A percentile compares a stretch with the other conserved stretches of the same genome.
Evolutionary conservation across 2,113 vertebrate genomes (phyloP).

Genomic region (Phyllopteryx taeniolatus): DNA sequence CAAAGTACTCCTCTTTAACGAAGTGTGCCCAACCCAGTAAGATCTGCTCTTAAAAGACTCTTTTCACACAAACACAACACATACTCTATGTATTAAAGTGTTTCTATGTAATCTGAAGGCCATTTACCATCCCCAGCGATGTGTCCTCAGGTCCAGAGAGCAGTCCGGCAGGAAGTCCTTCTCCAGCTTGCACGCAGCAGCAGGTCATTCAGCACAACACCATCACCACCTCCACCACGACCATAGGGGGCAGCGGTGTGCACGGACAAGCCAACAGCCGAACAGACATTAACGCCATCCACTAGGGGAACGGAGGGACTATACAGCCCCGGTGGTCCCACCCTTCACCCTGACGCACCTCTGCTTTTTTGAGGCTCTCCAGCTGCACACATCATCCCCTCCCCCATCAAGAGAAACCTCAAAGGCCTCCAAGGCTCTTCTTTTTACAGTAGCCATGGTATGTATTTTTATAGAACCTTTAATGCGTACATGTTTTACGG

Average conservation of each 20-base stretch:
- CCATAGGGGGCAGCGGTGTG: conserved; percentile 86
- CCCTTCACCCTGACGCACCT: not conserved
- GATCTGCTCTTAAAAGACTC: not conserved
- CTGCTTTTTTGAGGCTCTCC: conserved; percentile 50
- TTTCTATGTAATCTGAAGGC: not conserved
- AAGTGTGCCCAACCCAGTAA: not conserved
- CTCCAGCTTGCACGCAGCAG: conserved; percentile 89
- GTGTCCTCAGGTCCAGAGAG: conserved; percentile 88
- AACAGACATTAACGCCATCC: conserved; percentile 97
- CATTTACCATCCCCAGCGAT: conserved; percentile 14
- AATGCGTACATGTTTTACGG: conserved; percentile 49
- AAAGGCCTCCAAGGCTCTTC: conserved; percentile 82
- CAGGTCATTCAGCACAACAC: conserved; percentile 99
- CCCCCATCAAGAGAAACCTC: conserved; percentile 62
- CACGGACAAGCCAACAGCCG: conserved; percentile 91
- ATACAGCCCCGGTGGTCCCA: conserved; percentile 16
- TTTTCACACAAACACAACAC: not conserved
- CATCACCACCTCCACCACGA: conserved; percentile 93
- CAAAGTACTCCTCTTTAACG: too few relatives aligned
- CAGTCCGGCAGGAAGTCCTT: conserved; percentile 89
- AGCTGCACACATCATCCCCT: conserved; percentile 52
- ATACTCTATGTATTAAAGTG: not conserved
- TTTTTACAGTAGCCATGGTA: conserved; percentile 76
- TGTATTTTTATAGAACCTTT: conserved; percentile 85
- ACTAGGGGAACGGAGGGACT: conserved; percentile 76